phyloP scores from a whole-genome alignment of 2,113 vertebrate genomes.

The Phrynocephalus versicolor region DNA sequence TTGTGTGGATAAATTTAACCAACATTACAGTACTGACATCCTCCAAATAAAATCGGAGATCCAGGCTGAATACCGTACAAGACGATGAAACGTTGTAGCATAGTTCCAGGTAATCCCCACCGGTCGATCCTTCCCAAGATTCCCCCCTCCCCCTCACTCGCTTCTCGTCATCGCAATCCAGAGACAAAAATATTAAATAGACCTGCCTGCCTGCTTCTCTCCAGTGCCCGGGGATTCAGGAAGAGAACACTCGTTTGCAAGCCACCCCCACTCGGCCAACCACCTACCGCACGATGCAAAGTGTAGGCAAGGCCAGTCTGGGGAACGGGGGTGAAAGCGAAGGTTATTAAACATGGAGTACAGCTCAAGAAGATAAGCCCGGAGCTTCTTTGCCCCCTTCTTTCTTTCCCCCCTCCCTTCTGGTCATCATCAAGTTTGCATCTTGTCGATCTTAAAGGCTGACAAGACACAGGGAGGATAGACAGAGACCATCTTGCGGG shows the following conservation, averaged over 20 bases:
- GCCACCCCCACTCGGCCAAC: slow-evolving; percentile 47
- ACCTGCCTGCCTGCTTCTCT: slow-evolving; percentile 38
- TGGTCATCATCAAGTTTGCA: slow-evolving; percentile 81
- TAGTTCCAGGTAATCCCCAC: slow-evolving; percentile 66
- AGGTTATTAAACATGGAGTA: slow-evolving; percentile 66
- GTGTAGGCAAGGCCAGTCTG: slow-evolving; percentile 64
- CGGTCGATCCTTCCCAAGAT: slow-evolving; percentile 47
- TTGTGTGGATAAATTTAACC: slow-evolving; percentile 48
- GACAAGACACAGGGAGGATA: slow-evolving; percentile 80
- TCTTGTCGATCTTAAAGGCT: slow-evolving; percentile 88
- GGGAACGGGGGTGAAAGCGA: slow-evolving; percentile 63
- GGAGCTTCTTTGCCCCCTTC: slow-evolving; percentile 8
- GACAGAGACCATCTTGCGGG: slow-evolving; percentile 98
- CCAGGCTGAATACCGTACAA: slow-evolving; percentile 40
- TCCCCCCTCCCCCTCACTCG: neutral
- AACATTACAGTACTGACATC: slow-evolving; percentile 23
- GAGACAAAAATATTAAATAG: slow-evolving; percentile 36
- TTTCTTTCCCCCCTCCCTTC: slow-evolving; percentile 37
- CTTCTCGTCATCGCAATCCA: slow-evolving; percentile 48
- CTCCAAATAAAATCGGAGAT: slow-evolving; percentile 1
- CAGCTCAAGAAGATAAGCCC: slow-evolving; percentile 51
- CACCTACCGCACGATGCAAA: slow-evolving; percentile 51
- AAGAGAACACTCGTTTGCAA: slow-evolving; percentile 43
- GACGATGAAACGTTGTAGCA: slow-evolving; percentile 20
- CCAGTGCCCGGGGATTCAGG: slow-evolving; percentile 11